Base-by-base conservation (phyloP, 2,888 invertebrate genomes). In the Euzetes globulus region DNA sequence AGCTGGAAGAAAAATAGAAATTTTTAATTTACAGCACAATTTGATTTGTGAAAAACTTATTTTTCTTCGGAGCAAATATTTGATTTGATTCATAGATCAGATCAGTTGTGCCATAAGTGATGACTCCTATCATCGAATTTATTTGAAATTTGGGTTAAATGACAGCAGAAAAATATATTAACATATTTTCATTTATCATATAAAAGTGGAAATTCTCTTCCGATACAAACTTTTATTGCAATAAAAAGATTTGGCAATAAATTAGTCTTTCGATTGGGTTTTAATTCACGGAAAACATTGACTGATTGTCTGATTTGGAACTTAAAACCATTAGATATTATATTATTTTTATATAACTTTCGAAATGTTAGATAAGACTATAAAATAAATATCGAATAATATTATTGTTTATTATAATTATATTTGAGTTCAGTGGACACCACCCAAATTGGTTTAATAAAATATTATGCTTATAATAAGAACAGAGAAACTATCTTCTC, bases 141-240 rank as follows among this genome's bases (percentile, higher is more conserved):
- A 7, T 55, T 55, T 22, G n/a, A 22, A 55, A 55, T 55, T 55
- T 55, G n/a, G 55, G 55, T 55, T 55, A 55, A 55, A 55, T 55
- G 22, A 22, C n/a, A 17, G 22, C 1, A 13, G 25, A 55, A 55
- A 22, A 25, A 25, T 4, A 52, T 55, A 22, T 55, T 55, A 55
- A 55, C 55, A 55, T 55, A 22, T 22, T 55, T 55, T 55, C n/a
- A 17, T n/a, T 52, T 11, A 25, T n/a, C 25, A 3, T 22, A 55
- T 55, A 25, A 7, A 9, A 25, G 1, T 13, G 13, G 3, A 6
- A 22, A 22, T 11, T 55, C 13, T 19, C 22, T 55, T 55, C 22
- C 22, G 25, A 22, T 25, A 22, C 22, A 55, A 19, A 25, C 6
- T 11, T 22, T 22, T 50, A 50, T 50, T 41, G 41, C 11, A 55